Evolutionary conservation across 2,797 vertebrate genomes (phyloP).

Genomic region (Squalus acanthias): DNA sequence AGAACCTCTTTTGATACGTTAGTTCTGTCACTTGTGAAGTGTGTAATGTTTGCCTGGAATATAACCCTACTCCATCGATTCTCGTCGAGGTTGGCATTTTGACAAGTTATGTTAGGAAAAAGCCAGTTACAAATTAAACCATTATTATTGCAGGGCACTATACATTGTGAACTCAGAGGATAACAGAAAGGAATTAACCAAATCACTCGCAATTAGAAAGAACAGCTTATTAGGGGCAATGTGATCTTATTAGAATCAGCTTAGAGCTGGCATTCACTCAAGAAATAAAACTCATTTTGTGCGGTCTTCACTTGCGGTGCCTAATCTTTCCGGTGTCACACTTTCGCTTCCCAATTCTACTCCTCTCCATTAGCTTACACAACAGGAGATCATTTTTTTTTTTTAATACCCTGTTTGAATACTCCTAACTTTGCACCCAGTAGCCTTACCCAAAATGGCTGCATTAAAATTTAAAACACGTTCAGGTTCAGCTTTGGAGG

Average conservation of each 20-base stretch:
- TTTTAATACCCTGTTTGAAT: neutral
- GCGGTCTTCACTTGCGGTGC: neutral
- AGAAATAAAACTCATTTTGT: neutral
- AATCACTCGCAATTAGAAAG: conserved; percentile 17
- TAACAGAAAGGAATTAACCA: conserved; percentile 31
- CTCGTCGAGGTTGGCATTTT: conserved; percentile 12
- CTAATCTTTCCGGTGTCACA: neutral
- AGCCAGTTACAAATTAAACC: conserved; percentile 15
- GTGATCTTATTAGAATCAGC: neutral
- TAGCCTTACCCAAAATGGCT: neutral
- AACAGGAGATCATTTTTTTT: neutral
- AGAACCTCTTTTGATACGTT: conserved; percentile 28
- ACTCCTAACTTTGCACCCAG: neutral
- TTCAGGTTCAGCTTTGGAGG: conserved; percentile 6
- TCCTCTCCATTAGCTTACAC: neutral
- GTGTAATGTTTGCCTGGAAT: neutral
- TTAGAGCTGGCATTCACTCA: neutral
- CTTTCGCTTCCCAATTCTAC: conserved; percentile 14
- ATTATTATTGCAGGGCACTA: neutral
- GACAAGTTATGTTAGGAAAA: neutral
- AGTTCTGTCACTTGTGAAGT: neutral
- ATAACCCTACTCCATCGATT: neutral
- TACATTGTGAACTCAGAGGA: neutral
- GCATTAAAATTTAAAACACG: conserved; percentile 15
- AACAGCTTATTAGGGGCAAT: conserved; percentile 22